phyloP scores from a whole-genome alignment of 2,888 invertebrate species.

The Therioaphis trifolii region DNA sequence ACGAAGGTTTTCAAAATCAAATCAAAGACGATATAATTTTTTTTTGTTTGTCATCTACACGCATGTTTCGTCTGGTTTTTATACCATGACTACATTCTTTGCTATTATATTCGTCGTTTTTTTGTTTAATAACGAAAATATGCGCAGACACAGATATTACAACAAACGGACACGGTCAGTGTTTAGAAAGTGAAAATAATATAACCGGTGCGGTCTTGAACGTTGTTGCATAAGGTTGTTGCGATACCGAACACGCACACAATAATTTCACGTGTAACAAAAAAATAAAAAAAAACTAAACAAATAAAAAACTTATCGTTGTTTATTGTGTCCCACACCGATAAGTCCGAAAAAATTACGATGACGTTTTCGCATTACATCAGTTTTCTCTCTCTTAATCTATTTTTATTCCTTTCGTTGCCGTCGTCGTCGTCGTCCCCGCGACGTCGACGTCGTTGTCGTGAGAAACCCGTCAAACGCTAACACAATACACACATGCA shows the following conservation, averaged over 20 bases:
- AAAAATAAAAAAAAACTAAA: slow-evolving; percentile 19
- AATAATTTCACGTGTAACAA: slow-evolving; percentile 50
- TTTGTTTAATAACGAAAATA: slow-evolving; percentile 51
- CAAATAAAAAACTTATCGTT: slow-evolving; percentile 25
- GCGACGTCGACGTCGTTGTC: background rate
- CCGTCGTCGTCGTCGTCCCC: background rate
- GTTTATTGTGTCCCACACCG: slow-evolving; percentile 40
- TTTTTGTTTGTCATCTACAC: background rate
- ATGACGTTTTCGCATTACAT: slow-evolving; percentile 33
- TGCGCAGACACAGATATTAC: slow-evolving; percentile 39
- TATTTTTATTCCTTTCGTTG: background rate
- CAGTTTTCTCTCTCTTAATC: slow-evolving; percentile 43
- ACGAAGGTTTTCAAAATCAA: slow-evolving; percentile 16
- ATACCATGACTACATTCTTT: slow-evolving; percentile 42
- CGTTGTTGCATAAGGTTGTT: slow-evolving; percentile 52
- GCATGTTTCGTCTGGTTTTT: slow-evolving; percentile 12
- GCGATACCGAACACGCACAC: slow-evolving; percentile 44
- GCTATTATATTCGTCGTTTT: slow-evolving; percentile 32
- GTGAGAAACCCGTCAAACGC: background rate
- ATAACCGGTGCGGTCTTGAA: slow-evolving; percentile 59
- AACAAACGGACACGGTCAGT: slow-evolving; percentile 62
- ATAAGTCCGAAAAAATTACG: slow-evolving; percentile 39
- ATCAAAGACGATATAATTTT: background rate
- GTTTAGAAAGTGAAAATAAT: slow-evolving; percentile 61
- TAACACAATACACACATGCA: background rate